Evolutionary conservation across 2,888 invertebrate genomes (phyloP), one percentile per base, ranked within the genome.

Genomic region (Diadromus collaris): DNA sequence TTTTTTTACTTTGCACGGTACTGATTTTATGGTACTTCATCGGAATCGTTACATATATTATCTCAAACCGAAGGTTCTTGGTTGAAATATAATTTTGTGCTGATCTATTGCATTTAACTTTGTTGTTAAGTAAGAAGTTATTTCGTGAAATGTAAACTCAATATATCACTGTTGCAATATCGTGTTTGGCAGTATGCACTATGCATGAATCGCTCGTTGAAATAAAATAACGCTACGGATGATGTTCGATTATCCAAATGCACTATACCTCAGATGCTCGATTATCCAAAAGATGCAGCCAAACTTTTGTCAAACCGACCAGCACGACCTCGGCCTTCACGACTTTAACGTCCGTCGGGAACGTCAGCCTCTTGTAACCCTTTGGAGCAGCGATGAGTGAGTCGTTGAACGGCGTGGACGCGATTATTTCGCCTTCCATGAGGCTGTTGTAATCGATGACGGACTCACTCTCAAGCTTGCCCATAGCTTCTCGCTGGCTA

Each of bases 311-410:
- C 13, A 6, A 3, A 6, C 60, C 70, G 19, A 79, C 13, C 1
- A 34, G 16, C 24, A 32, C n/a, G 32, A 76, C 29, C 34, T 75
- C 63, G 6, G 71, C 77, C n/a, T 78, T 79, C 2, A 82, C 63
- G 27, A 78, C 68, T 61, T 83, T 91, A 91, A 74, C 16, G 24
- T 34, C 34, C 21, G 10, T 21, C 21, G 60, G 32, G 9, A 60
- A 10, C 0, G 10, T 9, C 10, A 38, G 7, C 9, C 1, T 34
- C 34, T 60, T 19, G 60, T 34, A 60, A 60, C 32, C 19, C 34
- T 32, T 60, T 21, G 27, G 19, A 3, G 13, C 38, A 51, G 0
- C 7, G 19, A 48, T 61, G 21, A 73, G 16, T 4, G 82, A 77
- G 1, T 44, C 41, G 41, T 75, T 67, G 29, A 46, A 34, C 9